These are phyloP conservation scores for Zoanthus sansibaricus DNA, from an alignment of 92 coral and sea anemone genomes.

Conservation along the genomic window DNA sequence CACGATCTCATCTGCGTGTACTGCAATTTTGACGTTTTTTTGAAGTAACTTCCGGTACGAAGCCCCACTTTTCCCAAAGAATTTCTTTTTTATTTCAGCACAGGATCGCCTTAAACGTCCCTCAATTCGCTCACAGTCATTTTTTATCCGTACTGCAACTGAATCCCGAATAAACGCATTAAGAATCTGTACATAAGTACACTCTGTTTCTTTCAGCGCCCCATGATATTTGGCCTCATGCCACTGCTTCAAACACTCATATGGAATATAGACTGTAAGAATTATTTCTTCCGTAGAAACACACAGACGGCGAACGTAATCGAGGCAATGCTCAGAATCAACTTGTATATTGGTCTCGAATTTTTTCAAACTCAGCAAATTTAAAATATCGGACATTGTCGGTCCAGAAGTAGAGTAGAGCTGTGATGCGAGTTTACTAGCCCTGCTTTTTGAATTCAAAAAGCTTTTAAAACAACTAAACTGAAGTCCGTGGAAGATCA, in stretches of 20 bases:
- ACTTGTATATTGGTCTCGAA: slow-evolving; percentile 2
- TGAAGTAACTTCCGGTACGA: slow-evolving; percentile 7
- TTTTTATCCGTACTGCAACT: slow-evolving; percentile 38
- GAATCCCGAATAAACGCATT: slow-evolving; percentile 56
- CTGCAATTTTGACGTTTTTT: background rate
- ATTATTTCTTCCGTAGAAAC: background rate
- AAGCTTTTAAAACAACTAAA: background rate
- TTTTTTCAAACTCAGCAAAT: slow-evolving; percentile 20
- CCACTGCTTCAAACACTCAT: too few relatives aligned
- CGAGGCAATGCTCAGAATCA: background rate
- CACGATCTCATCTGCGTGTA: slow-evolving; percentile 29
- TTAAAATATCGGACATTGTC: slow-evolving; percentile 18
- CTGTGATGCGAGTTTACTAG: background rate
- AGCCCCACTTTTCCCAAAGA: slow-evolving; percentile 13
- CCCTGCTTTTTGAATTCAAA: background rate
- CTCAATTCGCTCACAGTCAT: slow-evolving; percentile 39
- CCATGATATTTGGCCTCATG: slow-evolving; percentile 26
- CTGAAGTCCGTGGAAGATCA: slow-evolving; percentile 16
- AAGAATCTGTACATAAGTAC: slow-evolving; percentile 14
- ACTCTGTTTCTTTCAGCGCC: too few relatives aligned
- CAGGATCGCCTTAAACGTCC: slow-evolving; percentile 15
- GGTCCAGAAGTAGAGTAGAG: background rate
- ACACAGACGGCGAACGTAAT: background rate
- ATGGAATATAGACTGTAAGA: background rate
- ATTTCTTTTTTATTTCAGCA: background rate